Base-by-base conservation (phyloP, 2,888 invertebrate genomes). In the Athetis lepigone region DNA sequence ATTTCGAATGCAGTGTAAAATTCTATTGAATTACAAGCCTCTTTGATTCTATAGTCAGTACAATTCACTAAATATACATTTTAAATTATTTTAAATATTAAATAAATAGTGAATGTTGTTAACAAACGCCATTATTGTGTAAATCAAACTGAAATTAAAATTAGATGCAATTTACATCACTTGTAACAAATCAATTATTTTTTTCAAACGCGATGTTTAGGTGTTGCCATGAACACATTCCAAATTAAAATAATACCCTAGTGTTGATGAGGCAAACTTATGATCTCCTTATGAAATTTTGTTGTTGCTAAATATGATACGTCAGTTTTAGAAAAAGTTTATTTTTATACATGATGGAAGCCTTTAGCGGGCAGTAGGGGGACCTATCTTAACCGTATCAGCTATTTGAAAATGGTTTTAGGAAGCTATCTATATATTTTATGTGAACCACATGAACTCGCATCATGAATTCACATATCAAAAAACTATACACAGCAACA, bases 211-310 rank as follows among this genome's bases (percentile, higher is more conserved):
- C 21, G 49, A 52, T 51, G 43, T 11, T 51, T 16, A 8, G 8
- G 27, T 55, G 49, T 65, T 65, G 52, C 47, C 9, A 21, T 47
- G 39, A 19, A 49, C 46, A 57, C 70, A 70, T 70, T 70, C 70
- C 70, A 42, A 37, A 9, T 72, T 58, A 29, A 65, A 54, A 43
- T 13, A 49, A n/a, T 55, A 47, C 33, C n/a, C 11, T 23, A 21
- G 25, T 66, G 8, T n/a, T n/a, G n/a, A n/a, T 36, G 16, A 37
- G 27, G 16, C 25, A n/a, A 50, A 54, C 46, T 50, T 23, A 18
- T 71, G 67, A 66, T 73, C 73, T 70, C 73, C 11, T 0, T 45
- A 11, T 5, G 7, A 21, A 69, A 45, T 0, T 37, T 6, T 13
- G 2, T 13, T 13, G 2, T 4, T 37, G n/a, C 16, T n/a, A 37